Percentiles rank a stretch among this genome's conserved stretches.
phyloP scores from a whole-genome alignment of 1,140 invertebrate genomes.

The Heliconius melpomene region DNA sequence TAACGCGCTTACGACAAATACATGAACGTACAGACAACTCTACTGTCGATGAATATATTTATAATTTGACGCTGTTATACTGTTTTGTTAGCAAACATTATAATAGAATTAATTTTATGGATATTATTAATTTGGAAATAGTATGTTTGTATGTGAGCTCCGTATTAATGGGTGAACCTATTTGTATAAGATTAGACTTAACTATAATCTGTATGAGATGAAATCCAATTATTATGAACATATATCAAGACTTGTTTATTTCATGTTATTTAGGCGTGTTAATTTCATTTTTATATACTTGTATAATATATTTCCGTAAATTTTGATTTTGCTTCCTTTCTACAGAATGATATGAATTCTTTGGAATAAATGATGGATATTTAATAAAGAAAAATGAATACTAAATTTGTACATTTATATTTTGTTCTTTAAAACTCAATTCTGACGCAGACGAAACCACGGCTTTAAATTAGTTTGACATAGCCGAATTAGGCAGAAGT shows the following conservation, averaged over 20 bases:
- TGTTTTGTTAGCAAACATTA: conserved; percentile 37
- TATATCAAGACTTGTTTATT: too few species aligned
- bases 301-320: too few species aligned
- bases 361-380: too few species aligned
- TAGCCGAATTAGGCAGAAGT: background rate
- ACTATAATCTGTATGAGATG: background rate
- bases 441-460: background rate
- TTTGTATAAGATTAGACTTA: too few species aligned
- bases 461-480: background rate
- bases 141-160: background rate
- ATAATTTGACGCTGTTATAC: conserved; percentile 35
- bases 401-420: too few species aligned
- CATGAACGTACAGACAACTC: conserved; percentile 25
- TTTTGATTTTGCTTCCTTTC: too few species aligned
- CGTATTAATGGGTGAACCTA: background rate
- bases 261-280: too few species aligned
- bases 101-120: conserved; percentile 11
- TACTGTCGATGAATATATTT: conserved; percentile 40
- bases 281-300: too few species aligned
- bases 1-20: conserved; percentile 37
- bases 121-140: background rate
- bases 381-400: too few species aligned
- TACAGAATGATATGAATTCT: too few species aligned
- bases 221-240: too few species aligned
- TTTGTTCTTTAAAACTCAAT: too few species aligned